Evolutionary conservation across 64 coral and sea anemone species (phyloP), one percentile per base, ranked within the genome.

Genomic region (Platygyra sinensis): DNA sequence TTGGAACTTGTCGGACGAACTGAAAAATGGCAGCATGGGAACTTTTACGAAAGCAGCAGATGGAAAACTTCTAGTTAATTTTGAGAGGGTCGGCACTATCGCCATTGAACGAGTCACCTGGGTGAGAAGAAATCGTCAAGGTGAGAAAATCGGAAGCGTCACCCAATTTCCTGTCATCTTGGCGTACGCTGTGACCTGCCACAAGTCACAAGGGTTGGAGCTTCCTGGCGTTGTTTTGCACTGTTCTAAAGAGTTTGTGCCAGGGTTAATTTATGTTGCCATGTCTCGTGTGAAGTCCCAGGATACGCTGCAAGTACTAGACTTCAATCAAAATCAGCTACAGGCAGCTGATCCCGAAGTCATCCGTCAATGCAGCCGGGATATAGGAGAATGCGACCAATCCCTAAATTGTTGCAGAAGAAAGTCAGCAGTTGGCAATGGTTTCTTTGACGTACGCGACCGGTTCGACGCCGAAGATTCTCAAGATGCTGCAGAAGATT

Each of bases 231-330:
- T 30, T 25, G 86, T 87, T 5, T 46, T 87, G 5, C 86, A 87
- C 24, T 87, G 32, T 46, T 52, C 67, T 2, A 49, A 87, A 57
- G 86, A 87, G 55, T 87, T 87, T 87, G 86, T 87, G 33, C 71
- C 85, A 0, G 85, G 71, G 14, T 24, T 74, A 22, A 42, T 87
- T 55, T 87, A 87, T 38, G 39, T 87, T 50, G 15, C 85, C 22
- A 42, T 76, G n/a, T 89, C 87, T 20, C 73, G 75, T 38, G 87
- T 89, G 25, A 72, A 33, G 74, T 50, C 74, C 30, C 9, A 33
- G 4, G 19, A 59, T 14, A 62, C 54, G 11, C 51, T 77, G 10
- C 87, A 77, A 62, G 87, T 88, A 12, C 22, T 88, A 36, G 59
- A 71, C 19, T 88, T 88, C 13, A 88, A 65, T 24, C 12, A 16